Evolutionary conservation across 2,797 vertebrate species (phyloP).

Genomic region (Lates japonicus): DNA sequence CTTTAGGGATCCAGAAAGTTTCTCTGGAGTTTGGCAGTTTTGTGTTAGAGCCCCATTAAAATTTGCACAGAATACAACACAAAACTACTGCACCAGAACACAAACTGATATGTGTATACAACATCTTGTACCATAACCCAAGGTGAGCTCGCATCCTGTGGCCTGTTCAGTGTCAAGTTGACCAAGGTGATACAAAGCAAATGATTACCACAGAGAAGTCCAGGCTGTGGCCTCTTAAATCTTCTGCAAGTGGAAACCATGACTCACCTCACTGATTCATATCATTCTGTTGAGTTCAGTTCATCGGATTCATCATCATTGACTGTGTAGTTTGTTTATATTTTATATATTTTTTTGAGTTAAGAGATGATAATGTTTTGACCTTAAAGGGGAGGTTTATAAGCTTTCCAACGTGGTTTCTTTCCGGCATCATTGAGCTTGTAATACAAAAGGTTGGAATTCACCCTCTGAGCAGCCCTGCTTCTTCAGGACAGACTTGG

Average conservation of each 20-base stretch:
- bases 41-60: conserved; percentile 26
- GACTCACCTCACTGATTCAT: not conserved
- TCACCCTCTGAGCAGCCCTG: too few species aligned
- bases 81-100: conserved; percentile 2
- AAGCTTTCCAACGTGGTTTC: too few species aligned
- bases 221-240: not conserved
- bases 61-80: conserved; percentile 8
- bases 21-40: conserved; percentile 45
- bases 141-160: not conserved
- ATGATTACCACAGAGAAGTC: not conserved
- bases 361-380: not conserved
- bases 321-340: not conserved
- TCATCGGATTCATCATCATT: not conserved
- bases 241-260: too few species aligned
- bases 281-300: not conserved
- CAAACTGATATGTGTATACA: not conserved
- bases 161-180: not conserved
- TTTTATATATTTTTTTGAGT: too few species aligned
- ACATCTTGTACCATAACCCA: too few species aligned
- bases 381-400: not conserved
- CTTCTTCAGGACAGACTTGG: too few species aligned
- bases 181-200: not conserved
- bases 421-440: too few species aligned
- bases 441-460: too few species aligned
- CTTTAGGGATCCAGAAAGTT: conserved; percentile 46